Evolutionary conservation across 2,888 invertebrate genomes (phyloP).

Genomic region (Microctonus hyperodae): DNA sequence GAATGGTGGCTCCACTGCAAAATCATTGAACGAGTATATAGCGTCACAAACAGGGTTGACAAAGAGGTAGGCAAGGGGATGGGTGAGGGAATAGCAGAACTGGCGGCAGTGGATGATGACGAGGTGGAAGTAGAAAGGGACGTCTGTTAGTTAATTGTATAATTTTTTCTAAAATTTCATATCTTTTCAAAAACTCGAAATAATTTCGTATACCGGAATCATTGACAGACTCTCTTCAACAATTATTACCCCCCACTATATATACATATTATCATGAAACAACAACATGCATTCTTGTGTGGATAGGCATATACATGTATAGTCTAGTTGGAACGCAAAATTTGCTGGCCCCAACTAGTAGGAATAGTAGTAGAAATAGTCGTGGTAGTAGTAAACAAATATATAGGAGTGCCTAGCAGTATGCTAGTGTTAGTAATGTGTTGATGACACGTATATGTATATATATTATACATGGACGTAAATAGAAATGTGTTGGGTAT

Average conservation of each 20-base stretch:
- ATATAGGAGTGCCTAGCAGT: too few species aligned
- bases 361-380: neutral
- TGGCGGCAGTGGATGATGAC: neutral
- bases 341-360: slow-evolving; percentile 4
- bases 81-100: neutral
- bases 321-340: neutral
- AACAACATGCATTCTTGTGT: neutral
- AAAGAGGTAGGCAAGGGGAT: neutral
- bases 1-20: neutral
- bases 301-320: neutral
- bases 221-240: too few species aligned
- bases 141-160: neutral
- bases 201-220: too few species aligned
- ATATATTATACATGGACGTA: slow-evolving; percentile 27
- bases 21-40: neutral
- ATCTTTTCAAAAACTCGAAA: too few species aligned
- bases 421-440: neutral
- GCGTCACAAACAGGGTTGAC: neutral
- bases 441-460: slow-evolving; percentile 22
- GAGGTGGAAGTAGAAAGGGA: neutral
- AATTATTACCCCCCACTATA: slow-evolving; percentile 2
- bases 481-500: slow-evolving; percentile 31
- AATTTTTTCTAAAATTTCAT: neutral
- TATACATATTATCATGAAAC: neutral
- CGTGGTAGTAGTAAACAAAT: neutral